Percentiles rank a stretch among this genome's conserved stretches.
phyloP scores from a whole-genome alignment of 2,113 vertebrate genomes.

The Natator depressus region DNA sequence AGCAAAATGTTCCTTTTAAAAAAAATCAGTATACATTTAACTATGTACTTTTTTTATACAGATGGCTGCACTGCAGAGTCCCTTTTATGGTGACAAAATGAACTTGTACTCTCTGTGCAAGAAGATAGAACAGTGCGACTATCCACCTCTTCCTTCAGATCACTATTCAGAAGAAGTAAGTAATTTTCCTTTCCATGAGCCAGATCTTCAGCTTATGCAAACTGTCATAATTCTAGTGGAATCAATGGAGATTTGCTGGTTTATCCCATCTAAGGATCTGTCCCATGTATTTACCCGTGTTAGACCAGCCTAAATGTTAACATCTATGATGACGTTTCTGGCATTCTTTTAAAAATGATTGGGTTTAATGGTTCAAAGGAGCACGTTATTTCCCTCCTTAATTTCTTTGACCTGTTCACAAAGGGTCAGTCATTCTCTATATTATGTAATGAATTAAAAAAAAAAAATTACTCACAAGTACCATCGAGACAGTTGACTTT shows the following conservation, averaged over 20 bases:
- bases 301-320: slow-evolving; percentile 29
- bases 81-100: slow-evolving; percentile 99
- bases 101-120: slow-evolving; percentile 98
- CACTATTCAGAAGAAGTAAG: slow-evolving; percentile 98
- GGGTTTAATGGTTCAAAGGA: background rate
- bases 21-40: background rate
- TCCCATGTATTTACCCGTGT: background rate
- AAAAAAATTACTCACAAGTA: background rate
- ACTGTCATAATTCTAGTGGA: background rate
- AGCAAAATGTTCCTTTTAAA: background rate
- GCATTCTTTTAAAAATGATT: background rate
- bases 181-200: slow-evolving; percentile 1
- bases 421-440: background rate
- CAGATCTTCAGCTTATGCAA: background rate
- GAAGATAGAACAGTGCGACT: slow-evolving; percentile 99
- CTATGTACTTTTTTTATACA: slow-evolving; percentile 66
- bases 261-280: slow-evolving; percentile 24
- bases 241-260: background rate
- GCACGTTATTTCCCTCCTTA: background rate
- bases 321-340: slow-evolving; percentile 23
- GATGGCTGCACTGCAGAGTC: slow-evolving; percentile 99
- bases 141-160: slow-evolving; percentile 98
- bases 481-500: background rate
- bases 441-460: background rate
- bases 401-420: background rate